Conservation (phyloP, 2,888 invertebrate species). For the Brachyptera risi region DNA sequence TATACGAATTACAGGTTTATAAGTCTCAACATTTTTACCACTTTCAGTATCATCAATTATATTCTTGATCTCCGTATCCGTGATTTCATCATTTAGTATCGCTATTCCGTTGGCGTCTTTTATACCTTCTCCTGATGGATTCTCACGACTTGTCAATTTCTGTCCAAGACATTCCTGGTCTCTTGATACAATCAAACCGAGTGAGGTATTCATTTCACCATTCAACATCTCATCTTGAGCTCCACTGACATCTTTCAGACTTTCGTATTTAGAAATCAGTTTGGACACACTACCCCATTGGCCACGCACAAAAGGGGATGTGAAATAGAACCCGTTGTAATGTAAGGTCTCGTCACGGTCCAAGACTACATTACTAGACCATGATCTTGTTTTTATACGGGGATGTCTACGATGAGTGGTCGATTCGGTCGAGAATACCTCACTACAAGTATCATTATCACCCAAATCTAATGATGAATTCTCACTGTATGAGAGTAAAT, state of each 20-base stretch:
- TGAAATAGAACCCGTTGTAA: background rate
- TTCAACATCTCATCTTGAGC: background rate
- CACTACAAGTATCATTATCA: background rate
- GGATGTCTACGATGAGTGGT: background rate
- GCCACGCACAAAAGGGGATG: conserved; percentile 11
- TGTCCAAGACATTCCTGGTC: too few relatives aligned
- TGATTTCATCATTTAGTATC: too few relatives aligned
- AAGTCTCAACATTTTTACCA: background rate
- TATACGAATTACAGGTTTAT: conserved; percentile 23
- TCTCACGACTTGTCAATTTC: too few relatives aligned
- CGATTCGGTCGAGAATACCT: background rate
- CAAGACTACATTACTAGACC: conserved; percentile 20
- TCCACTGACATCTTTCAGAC: background rate
- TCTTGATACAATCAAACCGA: background rate
- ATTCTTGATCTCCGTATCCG: too few relatives aligned
- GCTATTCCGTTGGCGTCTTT: too few relatives aligned
- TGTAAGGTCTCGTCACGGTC: background rate
- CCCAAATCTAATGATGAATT: background rate
- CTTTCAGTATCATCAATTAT: too few relatives aligned
- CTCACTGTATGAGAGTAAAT: too few relatives aligned
- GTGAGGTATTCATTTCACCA: background rate
- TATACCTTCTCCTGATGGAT: background rate
- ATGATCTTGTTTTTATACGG: conserved; percentile 10
- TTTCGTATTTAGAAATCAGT: conserved; percentile 25
- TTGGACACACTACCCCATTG: conserved; percentile 27